These are phyloP conservation scores for Tenodera sinensis DNA, from an alignment of 2,888 invertebrate species.

Conservation along the genomic window DNA sequence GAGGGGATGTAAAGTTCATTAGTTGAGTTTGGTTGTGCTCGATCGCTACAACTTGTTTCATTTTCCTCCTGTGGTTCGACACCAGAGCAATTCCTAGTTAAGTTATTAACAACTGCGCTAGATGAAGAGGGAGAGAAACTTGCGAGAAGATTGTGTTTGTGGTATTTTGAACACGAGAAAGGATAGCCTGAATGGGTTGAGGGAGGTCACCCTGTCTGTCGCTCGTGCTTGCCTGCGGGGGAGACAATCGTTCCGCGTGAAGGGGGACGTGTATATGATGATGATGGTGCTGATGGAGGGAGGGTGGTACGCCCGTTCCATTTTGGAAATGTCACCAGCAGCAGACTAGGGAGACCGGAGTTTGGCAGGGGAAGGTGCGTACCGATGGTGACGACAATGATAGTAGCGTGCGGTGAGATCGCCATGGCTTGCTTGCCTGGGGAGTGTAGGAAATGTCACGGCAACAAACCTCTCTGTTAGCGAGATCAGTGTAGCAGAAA, in stretches of 20 bases:
- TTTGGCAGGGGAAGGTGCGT: not conserved
- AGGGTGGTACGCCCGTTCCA: slow-evolving; percentile 14
- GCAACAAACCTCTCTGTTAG: not conserved
- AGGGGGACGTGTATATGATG: not conserved
- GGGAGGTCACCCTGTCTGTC: not conserved
- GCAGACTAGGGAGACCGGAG: not conserved
- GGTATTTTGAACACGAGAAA: not conserved
- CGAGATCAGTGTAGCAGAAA: not conserved
- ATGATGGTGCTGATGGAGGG: not conserved
- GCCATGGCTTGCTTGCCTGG: not conserved
- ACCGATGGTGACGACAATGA: not conserved
- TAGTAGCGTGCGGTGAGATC: not conserved
- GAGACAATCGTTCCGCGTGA: not conserved
- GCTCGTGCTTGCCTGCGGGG: not conserved
- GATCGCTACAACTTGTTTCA: not conserved
- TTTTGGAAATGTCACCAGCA: slow-evolving; percentile 27
- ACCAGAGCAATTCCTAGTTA: not conserved
- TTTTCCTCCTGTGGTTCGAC: not conserved
- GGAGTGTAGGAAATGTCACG: not conserved
- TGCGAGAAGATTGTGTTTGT: not conserved
- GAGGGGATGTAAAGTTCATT: not conserved
- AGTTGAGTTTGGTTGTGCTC: not conserved
- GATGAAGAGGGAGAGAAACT: not conserved
- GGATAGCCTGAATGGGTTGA: not conserved
- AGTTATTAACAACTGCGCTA: not conserved